A percentile compares a stretch with the other conserved stretches of the same genome.
Conservation (phyloP, 2,888 invertebrate species). For the Isoperla grammatica region DNA sequence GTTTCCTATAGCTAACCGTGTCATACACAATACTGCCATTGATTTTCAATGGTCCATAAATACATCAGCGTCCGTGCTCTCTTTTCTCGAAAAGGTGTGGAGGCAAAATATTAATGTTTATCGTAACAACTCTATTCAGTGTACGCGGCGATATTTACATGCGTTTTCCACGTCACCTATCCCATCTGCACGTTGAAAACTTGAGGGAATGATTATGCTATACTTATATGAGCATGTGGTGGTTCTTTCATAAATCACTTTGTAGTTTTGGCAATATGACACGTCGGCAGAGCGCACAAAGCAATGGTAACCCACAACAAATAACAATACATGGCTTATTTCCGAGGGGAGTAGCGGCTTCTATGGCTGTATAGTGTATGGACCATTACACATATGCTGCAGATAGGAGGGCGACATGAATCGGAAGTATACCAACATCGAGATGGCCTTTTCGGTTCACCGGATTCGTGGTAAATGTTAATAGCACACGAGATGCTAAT, state of each 20-base stretch:
- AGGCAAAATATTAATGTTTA: slow-evolving; percentile 29
- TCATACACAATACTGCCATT: slow-evolving; percentile 25
- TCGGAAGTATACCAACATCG: not conserved
- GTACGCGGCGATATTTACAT: not conserved
- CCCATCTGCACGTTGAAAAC: too few relatives aligned
- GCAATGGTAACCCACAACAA: slow-evolving; percentile 6
- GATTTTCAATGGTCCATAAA: slow-evolving; percentile 30
- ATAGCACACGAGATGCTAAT: too few relatives aligned
- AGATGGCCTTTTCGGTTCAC: too few relatives aligned
- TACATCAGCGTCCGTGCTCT: slow-evolving; percentile 25
- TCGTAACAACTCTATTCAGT: slow-evolving; percentile 28
- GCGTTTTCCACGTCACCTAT: not conserved
- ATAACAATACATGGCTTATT: not conserved
- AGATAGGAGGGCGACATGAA: not conserved
- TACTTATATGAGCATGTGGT: too few relatives aligned
- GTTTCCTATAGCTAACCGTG: slow-evolving; percentile 9
- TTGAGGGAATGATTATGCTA: too few relatives aligned
- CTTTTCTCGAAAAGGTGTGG: slow-evolving; percentile 24
- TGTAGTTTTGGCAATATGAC: slow-evolving; percentile 4
- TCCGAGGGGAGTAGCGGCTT: not conserved
- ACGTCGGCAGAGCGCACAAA: not conserved
- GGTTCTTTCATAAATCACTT: too few relatives aligned
- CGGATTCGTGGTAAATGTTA: too few relatives aligned
- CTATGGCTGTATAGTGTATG: not conserved
- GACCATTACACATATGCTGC: not conserved